Conservation (phyloP, 2,113 vertebrate genomes). For the Phainopepla nitens region DNA sequence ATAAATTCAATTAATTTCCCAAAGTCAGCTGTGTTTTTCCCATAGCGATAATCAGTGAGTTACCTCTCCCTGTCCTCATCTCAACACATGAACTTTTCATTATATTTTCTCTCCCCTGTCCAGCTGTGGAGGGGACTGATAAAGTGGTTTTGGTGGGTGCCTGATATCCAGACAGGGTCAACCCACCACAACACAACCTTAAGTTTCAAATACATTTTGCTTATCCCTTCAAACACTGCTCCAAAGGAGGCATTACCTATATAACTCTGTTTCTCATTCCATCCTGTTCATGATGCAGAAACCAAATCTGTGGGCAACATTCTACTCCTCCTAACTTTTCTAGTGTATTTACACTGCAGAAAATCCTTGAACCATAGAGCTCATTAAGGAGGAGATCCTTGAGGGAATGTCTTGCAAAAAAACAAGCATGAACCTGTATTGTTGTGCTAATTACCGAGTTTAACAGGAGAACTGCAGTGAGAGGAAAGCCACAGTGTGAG, state of each 20-base stretch:
- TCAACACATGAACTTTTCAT: not conserved
- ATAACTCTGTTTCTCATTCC: not conserved
- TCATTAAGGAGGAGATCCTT: not conserved
- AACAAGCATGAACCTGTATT: not conserved
- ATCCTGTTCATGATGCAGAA: not conserved
- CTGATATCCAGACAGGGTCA: not conserved
- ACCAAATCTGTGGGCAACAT: not conserved
- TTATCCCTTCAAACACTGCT: not conserved
- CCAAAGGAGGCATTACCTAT: not conserved
- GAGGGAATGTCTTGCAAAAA: not conserved
- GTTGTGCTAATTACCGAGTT: conserved; percentile 1
- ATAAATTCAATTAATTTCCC: not conserved
- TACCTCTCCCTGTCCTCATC: not conserved
- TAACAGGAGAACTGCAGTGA: not conserved
- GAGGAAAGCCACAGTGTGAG: not conserved
- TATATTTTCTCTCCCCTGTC: not conserved
- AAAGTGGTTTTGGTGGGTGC: not conserved
- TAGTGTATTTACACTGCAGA: not conserved
- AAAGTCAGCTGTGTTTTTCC: not conserved
- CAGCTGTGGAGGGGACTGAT: not conserved
- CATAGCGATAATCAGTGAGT: not conserved
- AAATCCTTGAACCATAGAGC: not conserved
- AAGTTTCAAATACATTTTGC: not conserved
- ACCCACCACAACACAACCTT: not conserved
- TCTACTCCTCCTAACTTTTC: not conserved